Evolutionary conservation across 2,888 invertebrate species (phyloP), one percentile per base, ranked within the genome.

Genomic region (Nemotelus pantherinus): DNA sequence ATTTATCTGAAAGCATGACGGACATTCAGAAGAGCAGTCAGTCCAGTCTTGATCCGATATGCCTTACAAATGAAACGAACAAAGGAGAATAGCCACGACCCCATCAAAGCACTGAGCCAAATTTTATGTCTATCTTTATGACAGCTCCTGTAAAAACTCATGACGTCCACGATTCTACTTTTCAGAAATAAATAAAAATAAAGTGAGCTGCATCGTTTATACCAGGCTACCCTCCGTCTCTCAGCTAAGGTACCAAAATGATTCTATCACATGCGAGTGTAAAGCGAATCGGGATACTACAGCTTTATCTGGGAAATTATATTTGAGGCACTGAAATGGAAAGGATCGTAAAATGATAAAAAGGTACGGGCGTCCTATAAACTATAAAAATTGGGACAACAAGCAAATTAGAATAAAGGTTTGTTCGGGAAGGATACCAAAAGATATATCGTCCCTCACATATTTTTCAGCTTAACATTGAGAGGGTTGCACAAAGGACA

Each of bases 31-130:
- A 25, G 25, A 25, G 25, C 25, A 25, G 25, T 25, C 25, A 25
- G 25, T 25, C 25, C 44, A 60, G 25, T 10, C 50, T 47, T 39
- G 55, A 25, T 53, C 70, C 70, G 44, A 50, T 25, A 41, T 39
- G 48, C 53, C 41, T 50, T 68, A 39, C 57, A 74, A 60, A 74
- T 63, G 63, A 60, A 72, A 58, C 4, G 72, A 63, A 74, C 74
- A 60, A 74, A 63, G 41, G 74, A n/a, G 70, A n/a, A 53, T 43
- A 5, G 70, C 4, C 43, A n/a, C 60, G 43, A 74, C 63, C 63
- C 74, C 63, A 74, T 74, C 74, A 63, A 74, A 74, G 74, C 63
- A 74, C 63, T 48, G 74, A 74, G 74, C 74, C 63, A 74, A 74
- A 60, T 74, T 74, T 74, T 74, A 74, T 74, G 74, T 60, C 63